Conservation (phyloP, 2,888 invertebrate species). For the Loripinus fragilis region DNA sequence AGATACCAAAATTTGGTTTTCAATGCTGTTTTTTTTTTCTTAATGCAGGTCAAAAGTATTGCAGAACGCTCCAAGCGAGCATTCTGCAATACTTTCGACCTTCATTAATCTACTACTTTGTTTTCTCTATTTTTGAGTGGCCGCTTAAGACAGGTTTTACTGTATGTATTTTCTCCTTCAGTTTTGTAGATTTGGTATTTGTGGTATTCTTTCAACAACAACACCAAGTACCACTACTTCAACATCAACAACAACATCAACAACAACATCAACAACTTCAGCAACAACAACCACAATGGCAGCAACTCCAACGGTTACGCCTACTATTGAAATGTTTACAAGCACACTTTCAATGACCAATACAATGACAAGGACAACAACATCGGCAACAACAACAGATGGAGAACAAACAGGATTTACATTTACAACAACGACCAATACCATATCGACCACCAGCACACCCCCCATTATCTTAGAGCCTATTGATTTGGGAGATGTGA, state of each 20-base stretch:
- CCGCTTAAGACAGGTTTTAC: no score
- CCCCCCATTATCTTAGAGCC: not conserved
- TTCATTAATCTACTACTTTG: no score
- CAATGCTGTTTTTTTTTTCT: no score
- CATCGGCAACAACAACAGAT: not conserved
- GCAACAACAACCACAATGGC: not conserved
- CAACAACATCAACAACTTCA: not conserved
- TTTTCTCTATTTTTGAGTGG: no score
- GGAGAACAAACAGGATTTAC: not conserved
- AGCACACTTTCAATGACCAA: no score
- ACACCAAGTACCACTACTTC: not conserved
- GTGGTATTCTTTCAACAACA: not conserved
- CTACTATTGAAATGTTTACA: no score
- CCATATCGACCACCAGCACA: not conserved
- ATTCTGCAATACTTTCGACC: no score
- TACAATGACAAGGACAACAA: no score
- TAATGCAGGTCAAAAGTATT: no score
- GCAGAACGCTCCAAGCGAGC: no score
- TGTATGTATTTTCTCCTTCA: not conserved
- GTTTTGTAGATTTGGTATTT: conserved; percentile 4
- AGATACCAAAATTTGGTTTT: no score
- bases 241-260: not conserved
- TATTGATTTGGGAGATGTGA: conserved; percentile 6
- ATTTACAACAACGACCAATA: not conserved
- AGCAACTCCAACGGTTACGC: not conserved